Base-by-base conservation (phyloP, 2,888 invertebrate genomes). In the Antheraea yamamai region DNA sequence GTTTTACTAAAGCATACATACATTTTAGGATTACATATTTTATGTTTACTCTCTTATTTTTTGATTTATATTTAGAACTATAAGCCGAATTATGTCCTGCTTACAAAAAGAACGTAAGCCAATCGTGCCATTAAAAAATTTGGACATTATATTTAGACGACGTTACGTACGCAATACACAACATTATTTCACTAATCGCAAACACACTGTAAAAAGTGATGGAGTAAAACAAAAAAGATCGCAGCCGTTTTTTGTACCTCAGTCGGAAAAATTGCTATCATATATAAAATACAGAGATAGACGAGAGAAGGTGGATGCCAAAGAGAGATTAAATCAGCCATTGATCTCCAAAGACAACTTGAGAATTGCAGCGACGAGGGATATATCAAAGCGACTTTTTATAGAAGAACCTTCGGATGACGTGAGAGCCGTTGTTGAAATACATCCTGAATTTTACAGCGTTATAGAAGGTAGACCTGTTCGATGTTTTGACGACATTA, bases 361-460 rank as follows among this genome's bases (percentile, higher is more conserved):
- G 76, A 90, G 83, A 78, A 89, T 93, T 75, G 92, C 93, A n/a
- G 91, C 92, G 18, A 90, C 91, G 1, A 89, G 92, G 80, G 96
- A 96, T 82, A 88, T 96, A 79, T 91, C 96, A 52, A 91, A 95
- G 78, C 89, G 96, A 76, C 90, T 96, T 72, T 96, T 94, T 75
- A 92, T 96, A 39, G 90, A 95, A 84, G 95, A 95, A 80, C 93
- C 95, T n/a, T 88, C 91, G 52, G 94, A 95, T 81, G 93, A 93
- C 77, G 95, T 95, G 51, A 94, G 95, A 79, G 95, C 96, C 1
- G 95, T 96, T 73, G 92, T 96, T 23, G 96, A 97, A 87, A 94
- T 96, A 64, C 96, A 97, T 85, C 96, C 96, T 0, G 95, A 96
- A 78, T 97, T 96, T 86, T 97, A 96, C 84, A 95, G 95, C 1